These are phyloP conservation scores for Pangasianodon hypophthalmus DNA, from an alignment of 2,113 vertebrate genomes.

Conservation along the genomic window DNA sequence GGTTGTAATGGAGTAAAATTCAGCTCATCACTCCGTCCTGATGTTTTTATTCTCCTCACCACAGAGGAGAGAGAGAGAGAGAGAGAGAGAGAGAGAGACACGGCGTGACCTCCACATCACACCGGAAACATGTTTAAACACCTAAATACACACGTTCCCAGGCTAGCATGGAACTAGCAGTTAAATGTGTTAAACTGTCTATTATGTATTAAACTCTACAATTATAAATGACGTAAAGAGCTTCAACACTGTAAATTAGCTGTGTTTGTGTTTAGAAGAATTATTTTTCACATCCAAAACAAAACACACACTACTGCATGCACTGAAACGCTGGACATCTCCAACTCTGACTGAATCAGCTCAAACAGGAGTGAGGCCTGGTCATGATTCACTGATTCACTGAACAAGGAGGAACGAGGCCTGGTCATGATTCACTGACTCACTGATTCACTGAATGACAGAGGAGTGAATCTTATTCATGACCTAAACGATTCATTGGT, in stretches of 20 bases:
- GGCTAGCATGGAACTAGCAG: neutral
- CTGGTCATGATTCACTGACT: too few species aligned
- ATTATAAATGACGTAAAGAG: neutral
- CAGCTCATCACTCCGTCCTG: constrained; percentile 18
- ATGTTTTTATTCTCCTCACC: constrained; percentile 23
- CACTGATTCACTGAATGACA: too few species aligned
- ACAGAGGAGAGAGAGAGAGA: neutral
- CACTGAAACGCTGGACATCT: neutral
- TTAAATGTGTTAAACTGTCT: neutral
- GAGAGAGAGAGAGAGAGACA: neutral
- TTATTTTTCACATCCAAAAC: neutral
- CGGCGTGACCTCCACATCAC: constrained; percentile 17
- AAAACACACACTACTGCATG: too few species aligned
- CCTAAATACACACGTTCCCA: too few species aligned
- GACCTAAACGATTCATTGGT: neutral
- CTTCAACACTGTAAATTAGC: neutral
- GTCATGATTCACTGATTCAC: neutral
- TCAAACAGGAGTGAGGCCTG: too few species aligned
- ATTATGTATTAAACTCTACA: neutral
- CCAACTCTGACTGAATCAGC: neutral
- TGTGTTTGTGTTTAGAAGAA: neutral
- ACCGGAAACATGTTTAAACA: neutral
- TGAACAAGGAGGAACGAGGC: too few species aligned
- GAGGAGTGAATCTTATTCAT: neutral
- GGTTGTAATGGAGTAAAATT: constrained; percentile 31